phyloP scores from a whole-genome alignment of 2,797 vertebrate species.

The Crypturellus tataupa region DNA sequence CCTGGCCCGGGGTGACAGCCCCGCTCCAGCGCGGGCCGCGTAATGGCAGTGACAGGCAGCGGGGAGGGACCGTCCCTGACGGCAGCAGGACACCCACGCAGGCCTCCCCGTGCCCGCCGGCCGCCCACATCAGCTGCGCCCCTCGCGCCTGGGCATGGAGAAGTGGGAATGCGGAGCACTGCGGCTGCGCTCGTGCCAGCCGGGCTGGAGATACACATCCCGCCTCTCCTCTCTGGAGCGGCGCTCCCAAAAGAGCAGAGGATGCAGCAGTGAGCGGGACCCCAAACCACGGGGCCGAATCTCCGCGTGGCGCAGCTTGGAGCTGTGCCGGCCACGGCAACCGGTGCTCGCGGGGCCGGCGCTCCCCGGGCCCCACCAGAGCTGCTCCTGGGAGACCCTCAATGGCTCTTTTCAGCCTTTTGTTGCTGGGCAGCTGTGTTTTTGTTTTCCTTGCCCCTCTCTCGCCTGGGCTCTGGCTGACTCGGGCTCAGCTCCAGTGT shows the following conservation, averaged over 20 bases:
- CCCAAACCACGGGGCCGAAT: neutral
- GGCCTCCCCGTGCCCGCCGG: neutral
- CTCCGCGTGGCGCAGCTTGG: fast-evolving
- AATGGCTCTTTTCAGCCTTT: slow-evolving; percentile 74
- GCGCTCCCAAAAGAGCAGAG: neutral
- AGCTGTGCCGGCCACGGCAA: neutral
- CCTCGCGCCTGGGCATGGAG: neutral
- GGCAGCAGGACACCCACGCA: slow-evolving; percentile 48
- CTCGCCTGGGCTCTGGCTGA: slow-evolving; percentile 30
- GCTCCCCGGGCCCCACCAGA: slow-evolving; percentile 40
- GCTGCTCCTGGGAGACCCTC: slow-evolving; percentile 52
- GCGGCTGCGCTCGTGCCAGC: neutral
- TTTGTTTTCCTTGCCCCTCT: slow-evolving; percentile 76
- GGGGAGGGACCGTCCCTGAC: neutral
- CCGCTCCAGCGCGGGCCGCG: fast-evolving
- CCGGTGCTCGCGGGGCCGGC: neutral
- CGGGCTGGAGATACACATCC: neutral
- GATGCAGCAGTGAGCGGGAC: no score
- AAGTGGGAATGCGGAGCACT: fast-evolving
- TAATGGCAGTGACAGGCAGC: slow-evolving; percentile 16
- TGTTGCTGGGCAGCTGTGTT: slow-evolving; percentile 79
- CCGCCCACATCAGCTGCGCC: neutral
- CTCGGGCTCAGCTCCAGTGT: slow-evolving; percentile 69
- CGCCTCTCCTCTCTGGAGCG: neutral
- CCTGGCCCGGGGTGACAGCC: neutral